Conservation (phyloP, 2,888 invertebrate genomes). For the Eupeodes latifasciatus region DNA sequence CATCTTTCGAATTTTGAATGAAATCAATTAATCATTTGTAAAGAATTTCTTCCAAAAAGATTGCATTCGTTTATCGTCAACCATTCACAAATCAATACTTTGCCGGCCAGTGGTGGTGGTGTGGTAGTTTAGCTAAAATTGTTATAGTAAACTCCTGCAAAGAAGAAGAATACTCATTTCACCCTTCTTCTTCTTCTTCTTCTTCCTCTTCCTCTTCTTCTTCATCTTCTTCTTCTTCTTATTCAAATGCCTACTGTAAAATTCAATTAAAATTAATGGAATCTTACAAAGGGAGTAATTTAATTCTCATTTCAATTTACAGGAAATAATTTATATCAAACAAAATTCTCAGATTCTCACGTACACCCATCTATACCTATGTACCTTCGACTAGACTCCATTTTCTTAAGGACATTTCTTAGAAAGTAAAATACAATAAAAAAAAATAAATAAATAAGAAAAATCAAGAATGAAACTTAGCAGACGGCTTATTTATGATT, state of each 20-base stretch:
- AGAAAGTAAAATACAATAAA: background rate
- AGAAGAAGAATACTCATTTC: too few relatives aligned
- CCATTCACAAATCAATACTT: too few relatives aligned
- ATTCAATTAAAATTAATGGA: background rate
- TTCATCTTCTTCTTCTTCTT: background rate
- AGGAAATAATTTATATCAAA: background rate
- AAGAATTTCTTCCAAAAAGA: too few relatives aligned
- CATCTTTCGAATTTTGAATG: too few relatives aligned
- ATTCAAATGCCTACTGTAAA: too few relatives aligned
- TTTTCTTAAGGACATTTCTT: background rate
- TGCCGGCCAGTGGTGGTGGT: too few relatives aligned
- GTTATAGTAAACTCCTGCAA: too few relatives aligned
- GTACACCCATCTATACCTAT: too few relatives aligned
- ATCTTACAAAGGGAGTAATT: background rate
- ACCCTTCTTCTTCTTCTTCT: background rate
- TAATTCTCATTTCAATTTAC: background rate
- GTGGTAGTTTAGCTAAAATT: too few relatives aligned
- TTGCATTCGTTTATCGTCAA: too few relatives aligned
- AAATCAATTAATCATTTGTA: too few relatives aligned
- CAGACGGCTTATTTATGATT: slow-evolving; percentile 6
- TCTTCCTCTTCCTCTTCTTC: background rate
- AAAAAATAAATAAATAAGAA: background rate
- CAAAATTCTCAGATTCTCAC: background rate
- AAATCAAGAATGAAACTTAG: background rate
- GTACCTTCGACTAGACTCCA: background rate